Base-by-base conservation (phyloP, 2,797 vertebrate genomes). In the Anniella stebbinsi region DNA sequence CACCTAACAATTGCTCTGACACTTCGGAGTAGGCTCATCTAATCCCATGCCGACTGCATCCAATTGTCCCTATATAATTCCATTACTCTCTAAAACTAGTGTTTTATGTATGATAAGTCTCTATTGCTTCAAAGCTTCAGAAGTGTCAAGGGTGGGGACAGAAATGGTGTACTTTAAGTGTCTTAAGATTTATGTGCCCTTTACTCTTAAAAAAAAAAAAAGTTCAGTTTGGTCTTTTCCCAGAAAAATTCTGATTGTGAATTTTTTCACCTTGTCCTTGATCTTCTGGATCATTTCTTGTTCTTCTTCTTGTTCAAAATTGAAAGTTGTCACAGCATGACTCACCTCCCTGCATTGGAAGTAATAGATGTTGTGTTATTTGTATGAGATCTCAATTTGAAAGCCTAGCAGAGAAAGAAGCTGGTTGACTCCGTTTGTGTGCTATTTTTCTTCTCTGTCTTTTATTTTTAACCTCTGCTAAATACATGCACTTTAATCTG, bases 291-390 rank as follows among this genome's bases (percentile, higher is more conserved):
- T 85, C 93, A 96, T 92, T 87, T 96, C 95, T 85, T 95, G 92
- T 23, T 97, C 93, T 81, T 91, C 92, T 63, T 96, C 91, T 38
- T 93, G 93, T 91, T 96, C 94, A 93, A 96, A 95, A 45, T 96
- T 94, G 84, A 96, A 93, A 69, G 45, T 92, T 78, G 92, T 95
- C 92, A 97, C 92, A 88, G 97, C 92, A 66, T 87, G 87, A 41
- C 93, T 93, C 94, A 97, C 93, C 92, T 97, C 96, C 76, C 97
- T 98, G 93, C 89, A 92, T 83, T 87, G 87, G 77, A 90, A 92
- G 72, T 72, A 87, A 90, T 33, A 69, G 6, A 72, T 17, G 15
- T 70, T 4, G 78, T 88, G 28, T 84, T 84, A 51, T 63, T 73
- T 51, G 18, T 38, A 13, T 75, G 15, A 78, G 60, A 41, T 75